Evolutionary conservation across 2,797 vertebrate genomes (phyloP).

Genomic region (Leptodactylus fallax): DNA sequence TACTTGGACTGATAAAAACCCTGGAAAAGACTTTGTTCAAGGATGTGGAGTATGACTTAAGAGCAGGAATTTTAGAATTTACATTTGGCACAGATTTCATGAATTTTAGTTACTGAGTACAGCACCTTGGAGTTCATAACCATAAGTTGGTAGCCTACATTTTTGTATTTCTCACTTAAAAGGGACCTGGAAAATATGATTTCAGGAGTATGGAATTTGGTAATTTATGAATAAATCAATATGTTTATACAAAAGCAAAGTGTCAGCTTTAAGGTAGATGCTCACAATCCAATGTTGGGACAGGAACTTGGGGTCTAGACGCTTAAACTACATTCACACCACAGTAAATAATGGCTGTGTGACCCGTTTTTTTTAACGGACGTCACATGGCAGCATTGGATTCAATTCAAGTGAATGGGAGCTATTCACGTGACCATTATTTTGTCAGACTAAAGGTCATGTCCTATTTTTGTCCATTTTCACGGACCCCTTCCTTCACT

Average conservation of each 20-base stretch:
- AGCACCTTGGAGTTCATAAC: neutral
- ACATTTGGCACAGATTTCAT: neutral
- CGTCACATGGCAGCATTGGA: too few species aligned
- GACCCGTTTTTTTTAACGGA: too few species aligned
- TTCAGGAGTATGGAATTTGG: constrained; percentile 31
- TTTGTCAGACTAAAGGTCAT: too few species aligned
- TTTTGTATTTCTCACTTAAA: constrained; percentile 30
- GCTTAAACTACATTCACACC: too few species aligned
- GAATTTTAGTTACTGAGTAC: neutral
- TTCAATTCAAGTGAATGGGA: too few species aligned
- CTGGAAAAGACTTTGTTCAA: neutral
- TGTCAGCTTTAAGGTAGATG: neutral
- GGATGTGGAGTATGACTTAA: too few species aligned
- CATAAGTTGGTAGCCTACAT: neutral
- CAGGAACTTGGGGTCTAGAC: neutral
- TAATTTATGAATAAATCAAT: constrained; percentile 39
- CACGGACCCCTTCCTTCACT: too few species aligned
- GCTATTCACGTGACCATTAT: too few species aligned
- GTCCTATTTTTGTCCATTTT: too few species aligned
- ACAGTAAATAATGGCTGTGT: too few species aligned
- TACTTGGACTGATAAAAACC: neutral
- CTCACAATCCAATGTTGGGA: neutral
- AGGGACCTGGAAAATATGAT: constrained; percentile 39
- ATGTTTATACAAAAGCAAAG: constrained; percentile 15
- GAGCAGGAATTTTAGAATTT: neutral